These are phyloP conservation scores for Jaculus jaculus DNA, from an alignment of 2,113 vertebrate genomes.

Conservation along the genomic window DNA sequence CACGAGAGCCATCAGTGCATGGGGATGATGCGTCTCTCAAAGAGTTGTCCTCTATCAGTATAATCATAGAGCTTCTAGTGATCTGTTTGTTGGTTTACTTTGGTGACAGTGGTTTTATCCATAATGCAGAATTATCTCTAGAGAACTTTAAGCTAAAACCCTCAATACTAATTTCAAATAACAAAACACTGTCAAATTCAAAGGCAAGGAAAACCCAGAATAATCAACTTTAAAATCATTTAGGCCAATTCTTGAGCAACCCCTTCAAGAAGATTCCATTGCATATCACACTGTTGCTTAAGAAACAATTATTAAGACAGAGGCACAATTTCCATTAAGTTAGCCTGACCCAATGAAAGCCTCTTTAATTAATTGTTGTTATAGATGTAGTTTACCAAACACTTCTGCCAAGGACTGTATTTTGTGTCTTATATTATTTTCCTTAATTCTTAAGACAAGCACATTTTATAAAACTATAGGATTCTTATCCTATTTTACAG, in stretches of 20 bases:
- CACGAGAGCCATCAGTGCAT: neutral
- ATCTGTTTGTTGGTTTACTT: neutral
- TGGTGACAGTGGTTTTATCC: neutral
- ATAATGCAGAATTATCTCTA: neutral
- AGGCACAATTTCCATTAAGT: neutral
- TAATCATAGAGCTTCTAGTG: neutral
- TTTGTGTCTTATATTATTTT: neutral
- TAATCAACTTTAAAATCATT: neutral
- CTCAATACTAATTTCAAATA: conserved; percentile 23
- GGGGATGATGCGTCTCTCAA: neutral
- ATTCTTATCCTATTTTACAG: neutral
- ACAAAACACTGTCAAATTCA: neutral
- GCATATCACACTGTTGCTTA: neutral
- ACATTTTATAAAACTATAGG: neutral
- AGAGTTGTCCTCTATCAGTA: neutral
- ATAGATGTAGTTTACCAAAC: neutral
- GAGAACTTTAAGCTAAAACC: neutral
- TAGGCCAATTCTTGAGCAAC: neutral
- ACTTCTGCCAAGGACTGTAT: neutral
- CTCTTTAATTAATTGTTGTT: neutral
- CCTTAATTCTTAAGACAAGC: neutral
- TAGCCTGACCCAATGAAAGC: neutral
- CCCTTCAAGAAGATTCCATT: neutral
- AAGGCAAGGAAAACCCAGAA: neutral
- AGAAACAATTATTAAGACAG: neutral